Conservation (phyloP, 2,888 invertebrate genomes). For the Molanna angustata region DNA sequence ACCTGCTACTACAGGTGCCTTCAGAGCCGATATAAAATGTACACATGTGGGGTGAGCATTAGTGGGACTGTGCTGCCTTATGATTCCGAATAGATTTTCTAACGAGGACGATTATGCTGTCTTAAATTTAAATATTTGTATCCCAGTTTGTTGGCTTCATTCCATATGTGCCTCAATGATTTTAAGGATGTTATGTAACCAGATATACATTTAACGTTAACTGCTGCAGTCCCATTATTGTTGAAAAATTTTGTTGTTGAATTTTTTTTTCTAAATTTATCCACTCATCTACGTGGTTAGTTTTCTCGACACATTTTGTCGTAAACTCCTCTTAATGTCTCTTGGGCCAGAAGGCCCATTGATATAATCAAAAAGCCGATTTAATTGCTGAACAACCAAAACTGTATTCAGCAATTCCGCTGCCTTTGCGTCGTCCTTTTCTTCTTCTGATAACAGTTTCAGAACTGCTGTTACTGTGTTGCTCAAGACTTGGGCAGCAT, state of each 20-base stretch:
- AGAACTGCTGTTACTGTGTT: background rate
- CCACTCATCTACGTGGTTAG: background rate
- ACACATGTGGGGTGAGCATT: constrained; percentile 1
- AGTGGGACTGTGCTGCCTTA: background rate
- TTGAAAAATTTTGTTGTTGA: background rate
- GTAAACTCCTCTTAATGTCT: background rate
- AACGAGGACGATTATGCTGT: background rate
- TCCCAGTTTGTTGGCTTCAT: background rate
- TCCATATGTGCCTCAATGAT: background rate
- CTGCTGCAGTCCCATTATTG: background rate
- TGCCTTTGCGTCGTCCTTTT: constrained; percentile 1
- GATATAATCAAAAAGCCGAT: background rate
- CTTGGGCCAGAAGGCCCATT: background rate
- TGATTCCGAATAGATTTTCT: constrained; percentile 1
- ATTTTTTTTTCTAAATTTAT: background rate
- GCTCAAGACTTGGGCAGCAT: constrained; percentile 5
- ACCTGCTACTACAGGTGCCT: background rate
- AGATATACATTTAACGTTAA: background rate
- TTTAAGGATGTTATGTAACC: background rate
- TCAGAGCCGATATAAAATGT: background rate
- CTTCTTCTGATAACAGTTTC: background rate
- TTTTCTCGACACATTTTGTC: constrained; percentile 1
- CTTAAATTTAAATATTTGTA: background rate
- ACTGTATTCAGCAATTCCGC: background rate
- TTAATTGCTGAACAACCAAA: background rate